Percentiles rank a stretch among this genome's conserved stretches.
phyloP scores from a whole-genome alignment of 23 tunicate species.

The Clavelina lepadiformis region DNA sequence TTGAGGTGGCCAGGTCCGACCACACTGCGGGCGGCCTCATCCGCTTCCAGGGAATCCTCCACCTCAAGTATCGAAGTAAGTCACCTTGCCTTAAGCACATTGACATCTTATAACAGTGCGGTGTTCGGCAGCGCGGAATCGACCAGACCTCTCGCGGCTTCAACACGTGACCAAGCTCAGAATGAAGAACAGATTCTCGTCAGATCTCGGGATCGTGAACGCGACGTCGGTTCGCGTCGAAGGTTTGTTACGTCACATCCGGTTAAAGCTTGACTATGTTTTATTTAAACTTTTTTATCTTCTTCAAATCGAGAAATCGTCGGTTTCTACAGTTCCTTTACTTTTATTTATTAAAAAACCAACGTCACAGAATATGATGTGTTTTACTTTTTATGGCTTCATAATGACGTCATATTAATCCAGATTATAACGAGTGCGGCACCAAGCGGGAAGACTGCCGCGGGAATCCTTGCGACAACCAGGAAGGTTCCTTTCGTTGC shows the following conservation, averaged over 20 bases:
- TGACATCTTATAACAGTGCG: no score
- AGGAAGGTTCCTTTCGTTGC: slow-evolving; percentile 48
- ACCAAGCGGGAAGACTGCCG: slow-evolving; percentile 40
- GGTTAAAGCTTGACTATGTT: no score
- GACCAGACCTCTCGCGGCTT: slow-evolving; percentile 1
- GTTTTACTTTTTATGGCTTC: no score
- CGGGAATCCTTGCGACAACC: slow-evolving; percentile 65
- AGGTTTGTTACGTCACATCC: no score
- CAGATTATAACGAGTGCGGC: slow-evolving; percentile 70
- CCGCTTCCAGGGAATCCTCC: slow-evolving; percentile 2
- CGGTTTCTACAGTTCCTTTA: no score
- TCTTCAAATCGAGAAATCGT: no score
- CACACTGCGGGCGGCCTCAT: not conserved
- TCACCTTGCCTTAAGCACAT: no score
- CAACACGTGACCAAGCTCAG: not conserved
- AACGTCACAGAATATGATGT: no score
- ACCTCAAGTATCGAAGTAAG: not conserved
- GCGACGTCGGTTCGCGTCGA: not conserved
- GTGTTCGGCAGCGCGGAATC: no score
- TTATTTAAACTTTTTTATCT: no score
- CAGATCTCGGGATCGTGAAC: not conserved
- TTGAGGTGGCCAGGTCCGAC: slow-evolving; percentile 17
- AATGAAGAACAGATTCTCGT: not conserved
- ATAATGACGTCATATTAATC: not conserved
- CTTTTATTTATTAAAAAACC: no score